These are phyloP conservation scores for Aphrophora alni DNA, from an alignment of 2,888 invertebrate genomes.

Conservation along the genomic window DNA sequence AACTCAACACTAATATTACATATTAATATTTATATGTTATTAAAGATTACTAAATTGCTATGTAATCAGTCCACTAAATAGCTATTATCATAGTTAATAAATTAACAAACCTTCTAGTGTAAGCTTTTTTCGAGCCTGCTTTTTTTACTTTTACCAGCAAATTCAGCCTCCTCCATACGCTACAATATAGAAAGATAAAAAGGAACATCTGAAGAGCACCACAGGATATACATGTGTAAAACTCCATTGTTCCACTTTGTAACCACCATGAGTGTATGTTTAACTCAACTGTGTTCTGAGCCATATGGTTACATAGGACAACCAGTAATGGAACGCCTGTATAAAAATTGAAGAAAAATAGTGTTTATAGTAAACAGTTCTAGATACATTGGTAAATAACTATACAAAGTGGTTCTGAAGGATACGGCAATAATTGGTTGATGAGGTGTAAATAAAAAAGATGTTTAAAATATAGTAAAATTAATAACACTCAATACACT, in stretches of 20 bases:
- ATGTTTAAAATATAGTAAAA: too few species aligned
- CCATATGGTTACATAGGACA: slow-evolving; percentile 32
- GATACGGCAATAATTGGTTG: too few species aligned
- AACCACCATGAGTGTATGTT: slow-evolving; percentile 49
- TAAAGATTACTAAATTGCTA: too few species aligned
- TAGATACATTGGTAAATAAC: too few species aligned
- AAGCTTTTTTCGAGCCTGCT: slow-evolving; percentile 55
- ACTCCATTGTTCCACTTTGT: slow-evolving; percentile 49
- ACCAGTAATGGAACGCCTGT: slow-evolving; percentile 30
- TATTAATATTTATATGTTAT: too few species aligned
- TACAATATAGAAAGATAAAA: slow-evolving; percentile 50
- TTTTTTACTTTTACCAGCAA: slow-evolving; percentile 52
- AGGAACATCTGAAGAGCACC: slow-evolving; percentile 50
- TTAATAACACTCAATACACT: too few species aligned
- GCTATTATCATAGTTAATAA: background rate
- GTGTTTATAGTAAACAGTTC: too few species aligned
- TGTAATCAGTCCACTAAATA: too few species aligned
- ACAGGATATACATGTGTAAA: slow-evolving; percentile 51
- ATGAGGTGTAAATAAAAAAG: too few species aligned
- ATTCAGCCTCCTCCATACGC: slow-evolving; percentile 39
- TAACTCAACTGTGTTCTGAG: slow-evolving; percentile 21
- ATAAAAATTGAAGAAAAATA: too few species aligned
- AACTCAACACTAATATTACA: too few species aligned
- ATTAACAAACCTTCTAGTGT: slow-evolving; percentile 55
- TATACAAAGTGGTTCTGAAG: too few species aligned